Base-by-base conservation (phyloP, 2,113 vertebrate genomes). In the Porphyrio hochstetteri region DNA sequence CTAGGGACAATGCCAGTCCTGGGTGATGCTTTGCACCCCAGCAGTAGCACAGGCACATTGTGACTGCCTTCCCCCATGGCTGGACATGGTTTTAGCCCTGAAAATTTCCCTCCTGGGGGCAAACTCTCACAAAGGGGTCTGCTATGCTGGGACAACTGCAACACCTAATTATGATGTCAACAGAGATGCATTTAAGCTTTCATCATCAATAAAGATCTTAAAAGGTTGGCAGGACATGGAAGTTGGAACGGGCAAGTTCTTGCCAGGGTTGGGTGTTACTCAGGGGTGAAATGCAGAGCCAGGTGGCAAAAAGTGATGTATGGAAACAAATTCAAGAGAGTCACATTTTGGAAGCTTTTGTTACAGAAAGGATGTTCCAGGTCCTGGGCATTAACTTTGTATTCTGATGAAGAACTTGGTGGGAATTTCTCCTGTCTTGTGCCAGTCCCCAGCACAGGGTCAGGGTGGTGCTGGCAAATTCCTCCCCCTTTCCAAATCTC, bases 1-100 rank as follows among this genome's bases (percentile, higher is more conserved):
- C n/a, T 53, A 42, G 31, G 20, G 75, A 77, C 1, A 13, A 31
- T 35, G 72, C 27, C 1, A 7, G 46, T 15, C 57, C 0, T 0
- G 2, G 53, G 18, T 2, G 11, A 76, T 23, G 27, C 44, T 71
- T 8, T 0, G 57, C 3, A 3, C 20, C 31, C 25, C 21, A 42
- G 14, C 35, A 31, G 68, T 17, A 59, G 61, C 27, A n/a, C n/a
- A 17, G 48, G 48, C 16, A 40, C 25, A 14, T 18, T 3, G 0
- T 40, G 65, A 2, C 81, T 59, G 64, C 74, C 18, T 12, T 23
- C 60, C 24, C 77, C 69, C 44, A 6, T 1, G 8, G 35, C 38
- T 50, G 44, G 29, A 48, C 11, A 19, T 38, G 56, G 33, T 40
- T 44, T 36, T 71, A 64, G 59, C 27, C 38, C 50, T 42, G 46